Evolutionary conservation across 2,113 vertebrate species (phyloP), one percentile per base, ranked within the genome.

Genomic region (Dicerorhinus sumatrensis): DNA sequence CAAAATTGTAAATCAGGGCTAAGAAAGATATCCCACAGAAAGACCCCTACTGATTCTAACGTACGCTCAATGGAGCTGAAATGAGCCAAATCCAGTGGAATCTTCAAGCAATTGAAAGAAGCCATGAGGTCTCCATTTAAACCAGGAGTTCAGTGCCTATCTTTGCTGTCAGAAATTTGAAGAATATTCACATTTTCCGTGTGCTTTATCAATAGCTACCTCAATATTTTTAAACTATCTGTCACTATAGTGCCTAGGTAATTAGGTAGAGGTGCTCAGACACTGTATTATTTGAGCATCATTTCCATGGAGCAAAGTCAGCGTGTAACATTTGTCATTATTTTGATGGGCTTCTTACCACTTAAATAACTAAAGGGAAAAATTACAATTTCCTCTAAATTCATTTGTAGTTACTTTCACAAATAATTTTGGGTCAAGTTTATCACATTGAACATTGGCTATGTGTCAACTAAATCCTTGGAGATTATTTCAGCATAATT

Each of bases 151-250:
- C 76, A 72, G 39, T 58, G 84, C 88, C 84, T 54, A 83, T 88
- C 42, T 89, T 72, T 65, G 20, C 48, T 93, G 31, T 80, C 83
- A 95, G 60, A 87, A 96, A 90, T 75, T 46, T 97, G 84, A 97
- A 95, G 48, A 93, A 96, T 85, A 94, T 85, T 70, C 89, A n/a
- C 70, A 95, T 86, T 97, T 97, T 75, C 72, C 48, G 17, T 10
- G 17, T 94, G 13, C 69, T 91, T 95, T 93, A 89, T 83, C 91
- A 94, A 70, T 96, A 94, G 25, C 54, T 86, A 75, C 58, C 31
- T 97, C 96, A 91, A 51, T 89, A 92, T 65, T 91, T 91, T 67
- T 94, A 90, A 93, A 80, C 70, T 80, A 33, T 81, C 88, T 92
- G 70, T 93, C 84, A 94, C 36, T 42, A 16, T 8, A 95, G 73